Evolutionary conservation across 1,140 invertebrate genomes (phyloP).

Genomic region (Sycobia sp.): DNA sequence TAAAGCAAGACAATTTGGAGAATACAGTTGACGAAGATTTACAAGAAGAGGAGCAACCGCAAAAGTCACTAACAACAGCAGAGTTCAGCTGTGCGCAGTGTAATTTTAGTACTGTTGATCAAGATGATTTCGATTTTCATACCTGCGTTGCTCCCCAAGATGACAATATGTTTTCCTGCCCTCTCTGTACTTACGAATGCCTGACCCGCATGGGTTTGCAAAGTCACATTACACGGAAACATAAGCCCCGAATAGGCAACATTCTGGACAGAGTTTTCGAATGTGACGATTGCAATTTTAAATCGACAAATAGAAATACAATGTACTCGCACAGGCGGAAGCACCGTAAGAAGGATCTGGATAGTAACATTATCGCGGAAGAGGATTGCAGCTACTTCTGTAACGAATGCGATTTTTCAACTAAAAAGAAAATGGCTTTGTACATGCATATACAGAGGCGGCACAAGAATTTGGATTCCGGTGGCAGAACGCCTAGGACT

Average conservation of each 20-base stretch:
- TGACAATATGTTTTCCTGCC: conserved; percentile 33
- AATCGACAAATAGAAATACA: conserved; percentile 62
- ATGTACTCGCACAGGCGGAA: conserved; percentile 63
- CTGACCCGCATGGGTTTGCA: conserved; percentile 34
- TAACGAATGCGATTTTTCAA: conserved; percentile 52
- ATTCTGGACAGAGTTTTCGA: conserved; percentile 5
- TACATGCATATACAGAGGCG: conserved; percentile 55
- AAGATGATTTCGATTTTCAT: conserved; percentile 31
- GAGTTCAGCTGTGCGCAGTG: conserved; percentile 29
- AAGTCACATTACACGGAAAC: conserved; percentile 39
- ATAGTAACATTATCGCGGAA: no score
- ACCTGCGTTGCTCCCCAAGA: conserved; percentile 25
- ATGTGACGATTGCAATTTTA: conserved; percentile 58
- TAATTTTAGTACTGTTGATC: conserved; percentile 30
- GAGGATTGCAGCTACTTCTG: conserved; percentile 42
- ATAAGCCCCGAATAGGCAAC: conserved; percentile 23
- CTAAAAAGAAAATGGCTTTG: conserved; percentile 47
- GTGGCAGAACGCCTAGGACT: neutral
- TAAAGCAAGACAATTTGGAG: no score
- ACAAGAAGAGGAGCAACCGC: no score
- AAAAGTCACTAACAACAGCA: conserved; percentile 2
- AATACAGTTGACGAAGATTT: no score
- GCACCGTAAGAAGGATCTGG: conserved; percentile 44
- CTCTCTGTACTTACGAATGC: conserved; percentile 40
- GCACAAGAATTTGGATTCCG: conserved; percentile 32